These are phyloP conservation scores for Athalia cordata DNA, from an alignment of 2,888 invertebrate species.

Conservation along the genomic window DNA sequence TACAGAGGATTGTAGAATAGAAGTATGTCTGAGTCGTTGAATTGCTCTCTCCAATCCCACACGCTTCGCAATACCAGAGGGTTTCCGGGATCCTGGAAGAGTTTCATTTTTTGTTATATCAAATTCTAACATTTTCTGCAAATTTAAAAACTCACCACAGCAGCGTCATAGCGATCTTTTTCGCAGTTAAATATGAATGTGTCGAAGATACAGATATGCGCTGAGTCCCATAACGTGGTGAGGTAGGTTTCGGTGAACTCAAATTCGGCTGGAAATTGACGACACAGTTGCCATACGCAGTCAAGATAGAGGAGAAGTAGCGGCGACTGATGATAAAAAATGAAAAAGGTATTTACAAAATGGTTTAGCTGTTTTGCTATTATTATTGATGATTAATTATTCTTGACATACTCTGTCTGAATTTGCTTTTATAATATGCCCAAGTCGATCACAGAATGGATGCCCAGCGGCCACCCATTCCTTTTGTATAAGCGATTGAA, in stretches of 20 bases:
- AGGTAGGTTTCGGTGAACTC: conserved; percentile 95
- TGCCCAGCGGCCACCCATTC: conserved; percentile 97
- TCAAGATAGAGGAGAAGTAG: conserved; percentile 94
- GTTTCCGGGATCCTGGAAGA: conserved; percentile 72
- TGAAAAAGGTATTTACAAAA: not conserved
- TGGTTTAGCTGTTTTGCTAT: conserved; percentile 9
- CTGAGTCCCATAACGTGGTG: conserved; percentile 93
- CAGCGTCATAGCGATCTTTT: conserved; percentile 83
- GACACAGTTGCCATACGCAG: conserved; percentile 92
- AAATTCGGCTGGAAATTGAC: conserved; percentile 92
- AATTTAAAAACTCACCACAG: conserved; percentile 75
- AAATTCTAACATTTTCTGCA: conserved; percentile 22
- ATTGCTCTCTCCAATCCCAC: conserved; percentile 95
- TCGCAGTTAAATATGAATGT: conserved; percentile 95
- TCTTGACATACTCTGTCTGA: conserved; percentile 73
- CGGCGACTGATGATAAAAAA: conserved; percentile 80
- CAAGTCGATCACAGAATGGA: conserved; percentile 87
- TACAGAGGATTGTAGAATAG: conserved; percentile 92
- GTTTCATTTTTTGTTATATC: not conserved
- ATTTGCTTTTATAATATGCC: conserved; percentile 80
- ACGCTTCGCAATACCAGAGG: conserved; percentile 83
- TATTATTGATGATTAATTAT: not conserved
- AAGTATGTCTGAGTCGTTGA: conserved; percentile 85
- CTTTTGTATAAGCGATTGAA: conserved; percentile 93
- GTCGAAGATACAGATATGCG: conserved; percentile 91